A percentile compares a stretch with the other conserved stretches of the same genome.
These are phyloP conservation scores for Melanerpes aurifrons DNA, from an alignment of 2,113 vertebrate genomes.

Conservation along the genomic window DNA sequence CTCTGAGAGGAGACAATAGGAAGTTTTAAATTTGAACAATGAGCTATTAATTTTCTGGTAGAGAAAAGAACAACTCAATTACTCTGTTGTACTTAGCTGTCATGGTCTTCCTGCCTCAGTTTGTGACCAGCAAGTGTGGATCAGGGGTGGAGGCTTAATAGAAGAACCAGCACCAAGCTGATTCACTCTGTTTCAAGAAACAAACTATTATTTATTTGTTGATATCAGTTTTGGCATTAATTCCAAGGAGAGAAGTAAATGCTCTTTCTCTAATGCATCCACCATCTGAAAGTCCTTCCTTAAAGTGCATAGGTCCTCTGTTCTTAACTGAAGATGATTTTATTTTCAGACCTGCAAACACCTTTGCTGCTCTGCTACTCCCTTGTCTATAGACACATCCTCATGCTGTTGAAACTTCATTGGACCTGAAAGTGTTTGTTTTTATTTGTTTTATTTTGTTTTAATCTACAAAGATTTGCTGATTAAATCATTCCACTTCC, in stretches of 20 bases:
- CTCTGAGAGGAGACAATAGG: background rate
- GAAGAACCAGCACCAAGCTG: background rate
- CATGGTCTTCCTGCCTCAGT: background rate
- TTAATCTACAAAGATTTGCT: background rate
- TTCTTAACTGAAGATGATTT: background rate
- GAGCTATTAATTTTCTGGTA: background rate
- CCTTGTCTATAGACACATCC: background rate
- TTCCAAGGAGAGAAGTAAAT: background rate
- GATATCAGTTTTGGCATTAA: background rate
- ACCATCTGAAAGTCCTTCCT: background rate
- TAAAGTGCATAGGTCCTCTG: background rate
- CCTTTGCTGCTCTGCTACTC: background rate
- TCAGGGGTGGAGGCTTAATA: background rate
- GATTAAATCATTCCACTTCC: background rate
- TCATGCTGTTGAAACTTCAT: background rate
- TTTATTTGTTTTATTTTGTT: background rate
- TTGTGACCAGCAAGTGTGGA: background rate
- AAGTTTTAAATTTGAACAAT: background rate
- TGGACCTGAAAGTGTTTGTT: background rate
- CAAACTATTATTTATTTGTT: background rate
- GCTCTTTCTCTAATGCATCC: background rate
- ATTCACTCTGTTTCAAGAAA: slow-evolving; percentile 6
- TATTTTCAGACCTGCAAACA: background rate
- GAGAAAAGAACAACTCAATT: slow-evolving; percentile 16
- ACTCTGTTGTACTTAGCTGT: background rate